Evolutionary conservation across 2,888 invertebrate species (phyloP), one percentile per base, ranked within the genome.

Genomic region (Apoderus coryli): DNA sequence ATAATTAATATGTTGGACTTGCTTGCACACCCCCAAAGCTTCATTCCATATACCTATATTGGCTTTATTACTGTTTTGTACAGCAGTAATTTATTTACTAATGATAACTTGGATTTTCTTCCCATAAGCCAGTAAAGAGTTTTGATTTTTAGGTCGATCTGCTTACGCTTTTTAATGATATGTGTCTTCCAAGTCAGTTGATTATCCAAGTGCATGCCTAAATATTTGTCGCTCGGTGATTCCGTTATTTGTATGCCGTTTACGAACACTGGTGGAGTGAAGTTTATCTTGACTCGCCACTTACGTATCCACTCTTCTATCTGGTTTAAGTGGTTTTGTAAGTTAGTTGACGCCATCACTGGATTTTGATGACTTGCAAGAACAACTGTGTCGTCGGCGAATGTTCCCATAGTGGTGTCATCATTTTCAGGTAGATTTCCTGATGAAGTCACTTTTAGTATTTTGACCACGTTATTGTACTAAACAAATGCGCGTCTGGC

Each of bases 71-170:
- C n/a, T n/a, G 6, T 19, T 6, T 19, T 19, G 7, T 19, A 19
- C n/a, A n/a, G 19, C n/a, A n/a, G n/a, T n/a, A n/a, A n/a, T 22
- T 16, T 29, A 27, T 35, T 37, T 29, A 34, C 23, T 31, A 26
- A 30, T 7, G 25, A 26, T n/a, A n/a, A n/a, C n/a, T n/a, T n/a
- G n/a, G n/a, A n/a, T n/a, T n/a, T n/a, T n/a, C n/a, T n/a, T n/a
- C 10, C 9, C 10, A 27, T 27, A 3, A 27, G 16, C 27, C 27
- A 27, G 10, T 14, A 7, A 4, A 27, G 3, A n/a, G 14, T 10
- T 7, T 15, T 13, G 3, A 27, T 4, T 15, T 27, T 3, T 3
- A 15, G 16, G 14, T 15, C 27, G 7, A 29, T 10, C 13, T 12
- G 29, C 12, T 29, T 29, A 2, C 29, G 10, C 22, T 22, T 29